Percentiles rank a stretch among this genome's conserved stretches.
Evolutionary conservation across 1,140 invertebrate species (phyloP).

Genomic region (Cotesia vestalis): DNA sequence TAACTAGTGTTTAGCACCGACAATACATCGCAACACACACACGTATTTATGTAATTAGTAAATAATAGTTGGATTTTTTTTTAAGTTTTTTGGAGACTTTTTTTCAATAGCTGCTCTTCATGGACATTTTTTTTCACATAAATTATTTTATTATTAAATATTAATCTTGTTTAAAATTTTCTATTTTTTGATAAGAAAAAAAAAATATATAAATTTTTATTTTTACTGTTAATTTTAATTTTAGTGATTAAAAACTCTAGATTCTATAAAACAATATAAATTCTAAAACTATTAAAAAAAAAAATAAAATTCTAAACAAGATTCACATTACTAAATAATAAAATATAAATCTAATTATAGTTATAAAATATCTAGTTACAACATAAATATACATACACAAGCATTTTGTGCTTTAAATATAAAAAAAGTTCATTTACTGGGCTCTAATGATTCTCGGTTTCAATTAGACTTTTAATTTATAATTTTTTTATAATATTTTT

Average conservation of each 20-base stretch:
- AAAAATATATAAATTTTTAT: not conserved
- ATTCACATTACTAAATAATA: not conserved
- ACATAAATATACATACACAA: slow-evolving; percentile 67
- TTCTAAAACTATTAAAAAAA: too few species aligned
- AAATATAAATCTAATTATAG: slow-evolving; percentile 31
- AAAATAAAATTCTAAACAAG: slow-evolving; percentile 3
- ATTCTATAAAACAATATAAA: too few species aligned
- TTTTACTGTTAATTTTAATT: not conserved
- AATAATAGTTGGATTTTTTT: slow-evolving; percentile 11
- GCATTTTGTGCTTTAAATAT: slow-evolving; percentile 63
- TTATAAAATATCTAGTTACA: slow-evolving; percentile 61
- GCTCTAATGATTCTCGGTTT: slow-evolving; percentile 48
- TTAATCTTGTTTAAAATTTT: slow-evolving; percentile 5
- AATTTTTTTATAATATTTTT: slow-evolving; percentile 11
- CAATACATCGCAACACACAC: slow-evolving; percentile 57
- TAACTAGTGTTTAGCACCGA: slow-evolving; percentile 45
- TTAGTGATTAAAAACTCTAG: not conserved
- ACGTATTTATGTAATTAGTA: slow-evolving; percentile 52
- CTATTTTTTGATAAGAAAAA: too few species aligned
- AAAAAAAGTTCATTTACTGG: slow-evolving; percentile 53
- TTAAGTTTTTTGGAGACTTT: not conserved
- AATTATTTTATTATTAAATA: too few species aligned
- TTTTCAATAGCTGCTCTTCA: not conserved
- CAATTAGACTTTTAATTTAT: not conserved
- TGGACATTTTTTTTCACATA: too few species aligned